Percentiles rank a stretch among this genome's conserved stretches.
phyloP scores from a whole-genome alignment of 2,113 vertebrate genomes.

The Gnathonemus echidnorhynchus region DNA sequence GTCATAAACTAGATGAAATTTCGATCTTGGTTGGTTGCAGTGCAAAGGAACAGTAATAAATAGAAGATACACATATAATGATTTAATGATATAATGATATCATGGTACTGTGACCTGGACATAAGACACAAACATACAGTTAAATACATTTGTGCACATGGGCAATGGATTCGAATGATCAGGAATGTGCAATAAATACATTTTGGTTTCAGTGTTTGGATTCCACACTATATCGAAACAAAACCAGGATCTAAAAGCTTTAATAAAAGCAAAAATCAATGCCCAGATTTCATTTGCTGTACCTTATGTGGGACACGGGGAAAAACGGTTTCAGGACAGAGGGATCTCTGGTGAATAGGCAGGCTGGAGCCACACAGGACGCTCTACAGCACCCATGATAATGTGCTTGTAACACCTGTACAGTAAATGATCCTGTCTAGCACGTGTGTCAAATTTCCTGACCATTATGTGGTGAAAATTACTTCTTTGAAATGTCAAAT shows the following conservation, averaged over 20 bases:
- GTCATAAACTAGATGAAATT: background rate
- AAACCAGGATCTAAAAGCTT: background rate
- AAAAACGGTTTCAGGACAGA: background rate
- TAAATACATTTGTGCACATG: background rate
- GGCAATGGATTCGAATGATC: background rate
- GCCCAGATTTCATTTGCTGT: background rate
- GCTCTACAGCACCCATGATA: background rate
- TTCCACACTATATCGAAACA: background rate
- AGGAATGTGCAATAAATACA: background rate
- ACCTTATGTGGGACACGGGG: background rate
- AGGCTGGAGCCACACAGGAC: background rate
- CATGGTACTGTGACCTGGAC: background rate
- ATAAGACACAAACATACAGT: background rate
- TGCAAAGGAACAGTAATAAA: background rate
- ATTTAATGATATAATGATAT: background rate
- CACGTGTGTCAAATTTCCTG: background rate
- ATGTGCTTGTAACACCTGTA: background rate
- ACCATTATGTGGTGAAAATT: background rate
- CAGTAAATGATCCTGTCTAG: background rate
- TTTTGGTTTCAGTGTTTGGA: background rate
- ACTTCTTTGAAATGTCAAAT: conserved; percentile 9
- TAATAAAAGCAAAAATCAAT: background rate
- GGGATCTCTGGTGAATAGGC: background rate
- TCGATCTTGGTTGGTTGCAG: background rate
- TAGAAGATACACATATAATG: background rate